Evolutionary conservation across 2,888 invertebrate genomes (phyloP), one percentile per base, ranked within the genome.

Genomic region (Folsomia manolachei): DNA sequence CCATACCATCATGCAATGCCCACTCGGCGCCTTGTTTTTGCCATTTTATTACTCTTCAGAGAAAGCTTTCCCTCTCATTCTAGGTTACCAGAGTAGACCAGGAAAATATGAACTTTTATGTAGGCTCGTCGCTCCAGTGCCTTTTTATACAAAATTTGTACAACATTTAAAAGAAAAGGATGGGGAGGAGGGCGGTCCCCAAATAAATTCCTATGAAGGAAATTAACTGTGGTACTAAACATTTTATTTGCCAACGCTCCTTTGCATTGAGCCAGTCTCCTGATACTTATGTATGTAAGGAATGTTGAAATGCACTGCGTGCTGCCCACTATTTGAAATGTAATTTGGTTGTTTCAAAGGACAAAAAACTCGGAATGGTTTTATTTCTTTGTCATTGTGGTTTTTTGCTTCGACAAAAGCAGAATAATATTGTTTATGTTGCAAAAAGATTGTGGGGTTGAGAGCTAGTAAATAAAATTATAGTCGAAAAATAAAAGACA

Each of bases 11-110:
- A 56, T 56, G 56, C 56, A 56, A 56, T 56, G 4, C 21, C n/a
- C 56, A 14, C 18, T 19, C 56, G 56, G 56, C 56, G 56, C 56
- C 56, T 56, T 56, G 56, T 56, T 56, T 56, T 56, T 56, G 56
- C 56, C 56, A 56, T 56, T 56, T 56, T 56, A 56, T 56, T 56
- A 56, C 56, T 19, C 56, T 56, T 56, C 21, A 56, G 56, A 21
- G 56, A 56, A 56, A 19, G 4, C 39, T 39, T 39, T 56, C 19
- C 56, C 19, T n/a, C 56, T 39, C 21, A 14, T 56, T 56, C 11
- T 56, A 19, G 56, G 56, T 21, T 56, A 21, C 56, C 39, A 39
- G 39, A 39, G n/a, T n/a, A n/a, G n/a, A n/a, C n/a, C n/a, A n/a
- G n/a, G n/a, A n/a, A n/a, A 39, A 56, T 56, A 21, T 56, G 21